Conservation (phyloP, 2,797 vertebrate genomes). For the Denticeps clupeoides region DNA sequence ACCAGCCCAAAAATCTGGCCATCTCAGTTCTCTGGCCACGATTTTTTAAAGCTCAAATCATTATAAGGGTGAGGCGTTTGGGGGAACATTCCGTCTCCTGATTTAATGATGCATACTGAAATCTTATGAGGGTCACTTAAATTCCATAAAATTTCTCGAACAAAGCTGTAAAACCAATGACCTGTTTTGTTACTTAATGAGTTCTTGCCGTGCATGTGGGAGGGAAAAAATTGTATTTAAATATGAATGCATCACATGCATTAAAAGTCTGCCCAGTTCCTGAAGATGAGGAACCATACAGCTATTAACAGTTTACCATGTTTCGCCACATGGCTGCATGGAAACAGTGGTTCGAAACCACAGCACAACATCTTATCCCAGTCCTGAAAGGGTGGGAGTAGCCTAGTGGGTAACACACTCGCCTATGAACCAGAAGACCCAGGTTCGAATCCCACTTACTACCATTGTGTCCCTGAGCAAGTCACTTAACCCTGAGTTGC, state of each 20-base stretch:
- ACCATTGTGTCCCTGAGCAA: no score
- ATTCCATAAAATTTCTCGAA: slow-evolving; percentile 65
- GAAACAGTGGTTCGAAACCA: no score
- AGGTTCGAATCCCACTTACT: no score
- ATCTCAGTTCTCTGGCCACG: slow-evolving; percentile 35
- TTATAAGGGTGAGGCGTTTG: slow-evolving; percentile 59
- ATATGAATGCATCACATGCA: slow-evolving; percentile 33
- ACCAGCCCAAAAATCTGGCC: no score
- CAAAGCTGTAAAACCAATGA: slow-evolving; percentile 68
- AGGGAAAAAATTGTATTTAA: slow-evolving; percentile 49
- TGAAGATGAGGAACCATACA: no score
- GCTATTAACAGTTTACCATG: no score
- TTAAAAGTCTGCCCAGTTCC: slow-evolving; percentile 34
- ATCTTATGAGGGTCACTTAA: slow-evolving; percentile 70
- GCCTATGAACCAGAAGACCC: no score
- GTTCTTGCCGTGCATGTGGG: slow-evolving; percentile 55
- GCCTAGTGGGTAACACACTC: no score
- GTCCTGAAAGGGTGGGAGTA: no score
- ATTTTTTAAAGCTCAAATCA: slow-evolving; percentile 48
- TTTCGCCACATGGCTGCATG: no score
- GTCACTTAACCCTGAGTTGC: no score
- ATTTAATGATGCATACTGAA: slow-evolving; percentile 71
- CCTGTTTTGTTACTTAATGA: slow-evolving; percentile 69
- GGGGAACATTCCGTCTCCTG: slow-evolving; percentile 61
- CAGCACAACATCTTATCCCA: no score